phyloP scores from a whole-genome alignment of 2,113 vertebrate genomes.

The Cyanoliseus patagonus region DNA sequence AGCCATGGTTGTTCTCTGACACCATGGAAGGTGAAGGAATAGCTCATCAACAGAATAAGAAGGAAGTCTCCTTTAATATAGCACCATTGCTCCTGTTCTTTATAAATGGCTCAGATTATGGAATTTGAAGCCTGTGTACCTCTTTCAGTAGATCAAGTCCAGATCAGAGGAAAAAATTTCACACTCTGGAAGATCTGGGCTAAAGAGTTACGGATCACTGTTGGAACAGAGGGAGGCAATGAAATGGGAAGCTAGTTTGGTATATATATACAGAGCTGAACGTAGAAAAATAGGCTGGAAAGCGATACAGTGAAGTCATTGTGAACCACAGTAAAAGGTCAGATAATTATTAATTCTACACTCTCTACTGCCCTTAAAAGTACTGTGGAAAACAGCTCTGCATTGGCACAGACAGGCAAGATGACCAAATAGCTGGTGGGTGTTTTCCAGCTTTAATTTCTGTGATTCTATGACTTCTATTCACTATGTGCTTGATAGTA shows the following conservation, averaged over 20 bases:
- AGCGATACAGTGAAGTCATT: background rate
- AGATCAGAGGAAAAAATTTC: background rate
- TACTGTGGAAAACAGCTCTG: background rate
- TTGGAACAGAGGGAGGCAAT: background rate
- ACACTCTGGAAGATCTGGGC: background rate
- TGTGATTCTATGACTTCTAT: slow-evolving; percentile 3
- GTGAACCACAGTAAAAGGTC: background rate
- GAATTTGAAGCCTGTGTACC: background rate
- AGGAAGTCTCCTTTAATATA: background rate
- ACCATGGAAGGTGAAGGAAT: fast-evolving
- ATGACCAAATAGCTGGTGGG: background rate
- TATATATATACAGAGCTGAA: background rate
- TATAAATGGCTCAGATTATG: background rate
- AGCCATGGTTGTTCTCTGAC: background rate
- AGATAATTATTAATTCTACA: background rate
- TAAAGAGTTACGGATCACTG: background rate
- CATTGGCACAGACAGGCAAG: background rate
- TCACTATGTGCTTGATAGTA: slow-evolving; percentile 7
- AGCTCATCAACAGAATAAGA: background rate
- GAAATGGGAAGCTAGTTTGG: background rate
- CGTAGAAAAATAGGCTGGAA: background rate
- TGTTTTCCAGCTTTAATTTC: slow-evolving; percentile 30
- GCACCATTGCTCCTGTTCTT: background rate
- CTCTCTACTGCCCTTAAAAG: background rate
- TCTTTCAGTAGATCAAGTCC: background rate